Evolutionary conservation across 2,797 vertebrate genomes (phyloP), one percentile per base, ranked within the genome.

Genomic region (Phataginus tricuspis): DNA sequence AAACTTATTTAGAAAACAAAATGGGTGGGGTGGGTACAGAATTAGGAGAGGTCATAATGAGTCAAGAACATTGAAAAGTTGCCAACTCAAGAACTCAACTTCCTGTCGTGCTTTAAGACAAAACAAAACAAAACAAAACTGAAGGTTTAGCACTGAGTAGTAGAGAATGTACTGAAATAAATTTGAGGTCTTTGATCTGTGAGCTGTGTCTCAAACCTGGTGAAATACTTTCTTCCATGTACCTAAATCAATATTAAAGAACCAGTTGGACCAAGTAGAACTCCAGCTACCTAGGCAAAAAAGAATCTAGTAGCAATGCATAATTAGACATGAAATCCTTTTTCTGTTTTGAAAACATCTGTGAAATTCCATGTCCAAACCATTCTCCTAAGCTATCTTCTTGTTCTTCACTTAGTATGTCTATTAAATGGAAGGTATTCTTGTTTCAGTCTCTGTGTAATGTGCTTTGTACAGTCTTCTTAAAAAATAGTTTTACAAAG

Each of bases 161-260:
- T 71, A 96, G 92, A 95, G 78, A 97, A 78, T 96, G 96, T 96
- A 68, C 95, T 66, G 82, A 95, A 95, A 96, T 95, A 86, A 86
- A 97, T 94, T 68, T 84, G 92, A 95, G 78, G 88, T 86, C 94
- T 97, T 97, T 98, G 96, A 98, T 97, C 92, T 95, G 53, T n/a
- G 74, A 94, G 31, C 87, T 96, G 82, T 12, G 3, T 92, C 96
- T 95, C 61, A 89, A 83, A 92, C 68, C 16, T 42, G 88, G 93
- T 72, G 82, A 95, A 97, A 80, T 95, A 37, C 64, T 95, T 93
- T 91, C 42, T 89, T 95, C 77, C 37, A 66, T 61, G 49, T 39
- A 95, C 64, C 72, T 53, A 94, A 74, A 74, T 96, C 51, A 90
- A n/a, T 55, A 85, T 94, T 90, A 92, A 69, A 69, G 49, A 88